phyloP scores from a whole-genome alignment of 2,888 invertebrate genomes.

The Eugnorisma glareosa region DNA sequence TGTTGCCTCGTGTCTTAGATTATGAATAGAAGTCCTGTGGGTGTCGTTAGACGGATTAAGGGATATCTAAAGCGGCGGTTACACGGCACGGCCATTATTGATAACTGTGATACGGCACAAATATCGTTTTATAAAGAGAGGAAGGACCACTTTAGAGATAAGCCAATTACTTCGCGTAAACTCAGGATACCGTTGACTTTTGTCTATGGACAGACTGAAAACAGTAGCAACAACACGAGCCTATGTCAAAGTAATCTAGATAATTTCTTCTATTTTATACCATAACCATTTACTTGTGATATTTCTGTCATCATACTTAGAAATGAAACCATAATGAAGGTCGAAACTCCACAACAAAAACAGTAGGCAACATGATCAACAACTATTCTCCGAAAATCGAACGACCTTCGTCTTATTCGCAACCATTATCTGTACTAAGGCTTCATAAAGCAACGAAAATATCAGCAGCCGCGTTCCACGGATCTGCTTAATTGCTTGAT shows the following conservation, averaged over 20 bases:
- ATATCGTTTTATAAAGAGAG: constrained; percentile 10
- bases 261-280: not conserved
- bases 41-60: constrained; percentile 25
- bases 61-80: constrained; percentile 2
- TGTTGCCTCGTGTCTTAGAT: constrained; percentile 10
- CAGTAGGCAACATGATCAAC: constrained; percentile 3
- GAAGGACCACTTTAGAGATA: not conserved
- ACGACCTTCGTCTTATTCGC: not conserved
- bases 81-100: constrained; percentile 23
- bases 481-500: constrained; percentile 88
- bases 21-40: constrained; percentile 19
- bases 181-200: not conserved
- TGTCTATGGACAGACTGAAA: not conserved
- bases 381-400: constrained; percentile 1
- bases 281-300: not conserved
- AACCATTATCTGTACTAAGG: constrained; percentile 20
- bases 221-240: not conserved
- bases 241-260: not conserved
- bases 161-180: constrained; percentile 10
- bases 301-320: not conserved
- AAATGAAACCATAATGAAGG: not conserved
- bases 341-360: not conserved
- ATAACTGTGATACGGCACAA: constrained; percentile 47
- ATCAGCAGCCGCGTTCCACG: constrained; percentile 72
- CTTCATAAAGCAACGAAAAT: constrained; percentile 76